These are phyloP conservation scores for Lineus longissimus DNA, from an alignment of 1,140 invertebrate genomes.

Conservation along the genomic window DNA sequence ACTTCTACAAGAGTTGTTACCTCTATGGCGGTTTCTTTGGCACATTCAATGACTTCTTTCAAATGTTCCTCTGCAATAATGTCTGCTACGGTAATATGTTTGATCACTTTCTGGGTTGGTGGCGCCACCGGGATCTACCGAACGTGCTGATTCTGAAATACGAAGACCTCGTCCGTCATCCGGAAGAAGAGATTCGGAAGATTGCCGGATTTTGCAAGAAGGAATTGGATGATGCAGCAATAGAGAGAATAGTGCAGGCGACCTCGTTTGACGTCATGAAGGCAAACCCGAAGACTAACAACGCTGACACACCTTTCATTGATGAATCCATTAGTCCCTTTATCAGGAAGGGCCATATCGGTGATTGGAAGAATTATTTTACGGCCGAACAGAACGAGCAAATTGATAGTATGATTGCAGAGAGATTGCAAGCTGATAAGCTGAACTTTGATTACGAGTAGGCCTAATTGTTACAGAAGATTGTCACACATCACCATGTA, in stretches of 20 bases:
- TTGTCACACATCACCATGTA: too few relatives aligned
- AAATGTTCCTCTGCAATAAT: not conserved
- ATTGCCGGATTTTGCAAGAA: not conserved
- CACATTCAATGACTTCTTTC: conserved; percentile 14
- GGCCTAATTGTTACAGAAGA: too few relatives aligned
- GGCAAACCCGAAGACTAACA: not conserved
- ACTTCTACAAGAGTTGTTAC: conserved; percentile 13
- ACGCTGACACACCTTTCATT: not conserved
- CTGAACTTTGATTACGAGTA: too few relatives aligned
- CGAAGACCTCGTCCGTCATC: not conserved
- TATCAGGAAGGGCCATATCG: conserved; percentile 2
- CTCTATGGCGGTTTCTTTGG: not conserved
- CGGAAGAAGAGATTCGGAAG: not conserved
- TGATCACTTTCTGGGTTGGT: conserved; percentile 1
- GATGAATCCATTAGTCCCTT: conserved; percentile 3
- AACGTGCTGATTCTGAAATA: conserved; percentile 6
- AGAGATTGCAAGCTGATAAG: too few relatives aligned
- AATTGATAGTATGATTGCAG: not conserved
- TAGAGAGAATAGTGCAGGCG: not conserved
- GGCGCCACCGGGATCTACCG: not conserved
- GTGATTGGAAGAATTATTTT: conserved; percentile 8
- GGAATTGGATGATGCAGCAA: not conserved
- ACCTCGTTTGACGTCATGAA: conserved; percentile 1
- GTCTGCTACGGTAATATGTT: not conserved
- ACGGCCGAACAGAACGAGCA: not conserved